Evolutionary conservation across 2,888 invertebrate genomes (phyloP), one percentile per base, ranked within the genome.

Genomic region (Altica lythri): DNA sequence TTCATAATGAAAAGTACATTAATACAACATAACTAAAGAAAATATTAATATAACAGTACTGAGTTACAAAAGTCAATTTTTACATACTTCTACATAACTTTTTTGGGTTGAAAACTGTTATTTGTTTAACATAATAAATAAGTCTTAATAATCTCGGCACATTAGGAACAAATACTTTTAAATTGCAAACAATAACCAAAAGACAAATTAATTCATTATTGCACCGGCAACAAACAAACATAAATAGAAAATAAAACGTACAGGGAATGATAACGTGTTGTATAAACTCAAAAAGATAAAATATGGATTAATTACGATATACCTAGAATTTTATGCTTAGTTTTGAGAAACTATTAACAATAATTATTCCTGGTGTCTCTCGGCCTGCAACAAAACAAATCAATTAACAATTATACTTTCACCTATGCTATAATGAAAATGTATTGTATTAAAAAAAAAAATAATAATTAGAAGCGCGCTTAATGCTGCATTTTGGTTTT

Each of bases 261-360:
- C 14, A 55, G 56, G 65, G 65, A 65, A 65, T 65, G 65, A 63
- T 60, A 59, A 56, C 32, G 49, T 40, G 16, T 30, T 17, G 9
- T 62, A 52, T 57, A 54, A 53, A 55, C n/a, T 49, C 14, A 47
- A 25, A 45, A 5, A 40, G 43, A 47, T 55, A 57, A 60, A 47
- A 52, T 48, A 43, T 47, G 43, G 46, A 50, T 45, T 55, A 53
- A 34, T 35, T 19, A 35, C 12, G 25, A 22, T 46, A 17, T 17
- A 22, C 37, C 25, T 35, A 46, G 16, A 34, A 16, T 37, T 14
- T 35, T 46, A 35, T 14, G n/a, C 19, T 49, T 14, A 49, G 22
- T 10, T 16, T 37, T 25, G 8, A 17, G 32, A 25, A 48, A 48
- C 19, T 29, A 40, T 19, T 30, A 49, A 40, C 40, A 42, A 42